Evolutionary conservation across 1,140 invertebrate genomes (phyloP), one percentile per base, ranked within the genome.

Genomic region (Drosophila willistoni): DNA sequence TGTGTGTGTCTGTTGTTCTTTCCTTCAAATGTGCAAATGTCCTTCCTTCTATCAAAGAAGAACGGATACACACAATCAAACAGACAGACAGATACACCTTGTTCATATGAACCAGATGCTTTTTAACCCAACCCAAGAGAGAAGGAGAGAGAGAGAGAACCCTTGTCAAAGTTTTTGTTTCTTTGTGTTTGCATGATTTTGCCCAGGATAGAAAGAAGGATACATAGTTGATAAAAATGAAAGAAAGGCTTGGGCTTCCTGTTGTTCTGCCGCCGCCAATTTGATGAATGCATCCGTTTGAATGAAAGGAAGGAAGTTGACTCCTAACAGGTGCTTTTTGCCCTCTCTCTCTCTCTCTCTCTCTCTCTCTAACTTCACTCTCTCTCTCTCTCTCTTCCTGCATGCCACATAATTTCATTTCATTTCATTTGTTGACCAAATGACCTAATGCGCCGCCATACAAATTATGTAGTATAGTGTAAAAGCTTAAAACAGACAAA

Each of bases 211-310:
- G 44, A 51, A 51, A 22, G 44, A 51, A 22, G 44, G 44, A 51
- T 22, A 51, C 19, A 51, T 19, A 51, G 44, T 51, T 51, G 44
- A 51, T 51, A 51, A 51, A 29, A 29, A 29, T 29, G 29, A 29
- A 51, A 51, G 44, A 51, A 51, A 51, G 44, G 44, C 44, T 51
- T 66, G 47, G 6, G 51, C 76, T 83, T 83, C 80, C 75, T 79
- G 72, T 82, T 76, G 71, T 29, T 29, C 29, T 29, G 68, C 41
- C 60, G 69, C 84, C 73, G 80, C 82, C 83, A 90, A 90, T 81
- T 90, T 90, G 87, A 90, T 90, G 87, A 81, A 90, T 90, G 87
- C 87, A 90, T 90, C 87, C 87, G 76, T 87, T 89, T 87, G 84
- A 87, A 84, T 69, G 64, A 62, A 63, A 77, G 64, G 42, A 76